phyloP scores from a whole-genome alignment of 2,113 vertebrate genomes.

The Excalfactoria chinensis region DNA sequence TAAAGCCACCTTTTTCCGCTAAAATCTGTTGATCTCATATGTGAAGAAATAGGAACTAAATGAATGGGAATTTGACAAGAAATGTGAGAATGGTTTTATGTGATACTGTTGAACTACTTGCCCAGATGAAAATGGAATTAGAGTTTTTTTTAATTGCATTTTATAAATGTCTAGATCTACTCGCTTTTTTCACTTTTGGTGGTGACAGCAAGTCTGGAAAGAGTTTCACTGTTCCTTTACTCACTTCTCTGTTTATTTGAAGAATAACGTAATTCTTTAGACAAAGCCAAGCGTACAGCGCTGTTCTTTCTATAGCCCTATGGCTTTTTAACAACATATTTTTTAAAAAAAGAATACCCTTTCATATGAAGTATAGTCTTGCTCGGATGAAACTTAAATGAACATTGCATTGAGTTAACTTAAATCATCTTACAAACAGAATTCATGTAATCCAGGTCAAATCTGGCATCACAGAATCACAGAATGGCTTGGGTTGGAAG shows the following conservation, averaged over 20 bases:
- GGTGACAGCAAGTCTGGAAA: conserved; percentile 41
- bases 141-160: not conserved
- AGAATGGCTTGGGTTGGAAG: too few species aligned
- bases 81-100: not conserved
- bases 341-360: not conserved
- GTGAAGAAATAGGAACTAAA: not conserved
- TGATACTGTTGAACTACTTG: not conserved
- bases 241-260: conserved; percentile 34
- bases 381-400: not conserved
- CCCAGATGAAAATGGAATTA: not conserved
- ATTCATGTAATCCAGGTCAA: not conserved
- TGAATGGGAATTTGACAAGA: not conserved
- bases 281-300: not conserved
- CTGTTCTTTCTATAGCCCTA: not conserved
- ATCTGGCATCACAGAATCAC: not conserved
- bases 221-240: not conserved
- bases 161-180: not conserved
- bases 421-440: not conserved
- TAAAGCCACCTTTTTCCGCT: not conserved
- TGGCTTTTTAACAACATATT: not conserved
- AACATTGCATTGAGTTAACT: not conserved
- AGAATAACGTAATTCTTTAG: conserved; percentile 21
- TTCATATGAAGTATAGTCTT: not conserved
- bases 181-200: not conserved
- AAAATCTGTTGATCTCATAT: not conserved